phyloP scores from a whole-genome alignment of 2,888 invertebrate species.

The Sceliomorpha sp. region DNA sequence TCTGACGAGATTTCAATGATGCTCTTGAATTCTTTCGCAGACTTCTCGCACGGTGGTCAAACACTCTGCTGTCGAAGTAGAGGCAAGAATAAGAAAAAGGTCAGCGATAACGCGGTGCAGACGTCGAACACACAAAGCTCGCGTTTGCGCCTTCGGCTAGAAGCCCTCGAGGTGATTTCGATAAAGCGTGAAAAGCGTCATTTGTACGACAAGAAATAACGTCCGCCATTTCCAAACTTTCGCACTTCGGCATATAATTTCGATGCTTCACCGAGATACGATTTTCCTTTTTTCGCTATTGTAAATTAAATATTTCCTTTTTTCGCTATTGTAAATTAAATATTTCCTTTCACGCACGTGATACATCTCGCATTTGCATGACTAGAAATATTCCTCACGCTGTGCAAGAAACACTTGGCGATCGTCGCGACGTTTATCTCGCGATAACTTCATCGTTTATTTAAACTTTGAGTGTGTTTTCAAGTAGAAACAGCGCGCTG shows the following conservation, averaged over 20 bases:
- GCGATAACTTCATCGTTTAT: slow-evolving; percentile 35
- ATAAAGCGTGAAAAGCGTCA: slow-evolving; percentile 45
- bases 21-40: slow-evolving; percentile 49
- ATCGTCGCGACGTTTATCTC: slow-evolving; percentile 25
- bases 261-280: neutral
- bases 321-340: neutral
- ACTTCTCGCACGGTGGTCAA: slow-evolving; percentile 53
- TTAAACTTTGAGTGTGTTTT: slow-evolving; percentile 32
- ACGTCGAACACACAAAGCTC: slow-evolving; percentile 50
- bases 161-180: slow-evolving; percentile 43
- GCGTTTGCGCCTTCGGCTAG: slow-evolving; percentile 28
- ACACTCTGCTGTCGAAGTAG: slow-evolving; percentile 43
- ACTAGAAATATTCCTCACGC: slow-evolving; percentile 1
- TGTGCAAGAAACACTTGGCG: slow-evolving; percentile 13
- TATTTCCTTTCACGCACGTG: neutral
- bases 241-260: neutral
- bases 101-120: slow-evolving; percentile 48
- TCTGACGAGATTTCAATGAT: slow-evolving; percentile 48
- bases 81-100: slow-evolving; percentile 50
- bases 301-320: neutral
- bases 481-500: slow-evolving; percentile 12
- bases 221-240: slow-evolving; percentile 10
- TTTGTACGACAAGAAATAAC: slow-evolving; percentile 40
- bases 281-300: neutral
- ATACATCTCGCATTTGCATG: neutral